A percentile compares a stretch with the other conserved stretches of the same genome.
Evolutionary conservation across 2,888 invertebrate species (phyloP).

Genomic region (Hirtodrosophila histrioides): DNA sequence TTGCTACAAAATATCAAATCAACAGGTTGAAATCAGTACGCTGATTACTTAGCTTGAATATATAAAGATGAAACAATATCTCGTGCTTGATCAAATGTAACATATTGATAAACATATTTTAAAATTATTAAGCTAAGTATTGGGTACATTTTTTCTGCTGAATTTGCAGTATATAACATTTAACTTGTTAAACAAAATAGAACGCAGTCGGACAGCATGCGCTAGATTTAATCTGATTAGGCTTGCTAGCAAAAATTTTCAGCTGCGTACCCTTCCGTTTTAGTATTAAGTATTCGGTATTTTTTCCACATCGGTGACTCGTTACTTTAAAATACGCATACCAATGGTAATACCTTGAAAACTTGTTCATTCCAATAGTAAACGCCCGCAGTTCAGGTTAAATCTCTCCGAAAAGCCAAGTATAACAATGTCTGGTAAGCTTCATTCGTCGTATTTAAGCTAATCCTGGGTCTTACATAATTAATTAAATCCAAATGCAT

Average conservation of each 20-base stretch:
- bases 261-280: background rate
- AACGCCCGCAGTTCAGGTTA: slow-evolving; percentile 49
- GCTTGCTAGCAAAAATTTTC: too few relatives aligned
- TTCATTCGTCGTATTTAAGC: slow-evolving; percentile 7
- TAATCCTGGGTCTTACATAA: slow-evolving; percentile 50
- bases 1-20: slow-evolving; percentile 14
- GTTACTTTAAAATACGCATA: slow-evolving; percentile 28
- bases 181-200: too few relatives aligned
- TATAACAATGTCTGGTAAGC: slow-evolving; percentile 73
- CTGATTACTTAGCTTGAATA: background rate
- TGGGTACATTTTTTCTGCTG: too few relatives aligned
- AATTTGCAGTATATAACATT: too few relatives aligned
- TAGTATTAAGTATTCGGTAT: background rate
- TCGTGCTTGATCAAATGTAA: too few relatives aligned
- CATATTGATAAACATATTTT: too few relatives aligned
- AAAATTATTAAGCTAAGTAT: too few relatives aligned
- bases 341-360: slow-evolving; percentile 6
- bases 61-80: background rate
- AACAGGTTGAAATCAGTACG: slow-evolving; percentile 14
- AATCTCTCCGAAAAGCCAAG: slow-evolving; percentile 32
- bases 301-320: background rate
- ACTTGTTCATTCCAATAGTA: slow-evolving; percentile 47
- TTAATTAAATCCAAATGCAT: background rate
- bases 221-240: too few relatives aligned
- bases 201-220: too few relatives aligned